Conservation (phyloP, 2,888 invertebrate genomes). For the Neoitamus cyanurus region DNA sequence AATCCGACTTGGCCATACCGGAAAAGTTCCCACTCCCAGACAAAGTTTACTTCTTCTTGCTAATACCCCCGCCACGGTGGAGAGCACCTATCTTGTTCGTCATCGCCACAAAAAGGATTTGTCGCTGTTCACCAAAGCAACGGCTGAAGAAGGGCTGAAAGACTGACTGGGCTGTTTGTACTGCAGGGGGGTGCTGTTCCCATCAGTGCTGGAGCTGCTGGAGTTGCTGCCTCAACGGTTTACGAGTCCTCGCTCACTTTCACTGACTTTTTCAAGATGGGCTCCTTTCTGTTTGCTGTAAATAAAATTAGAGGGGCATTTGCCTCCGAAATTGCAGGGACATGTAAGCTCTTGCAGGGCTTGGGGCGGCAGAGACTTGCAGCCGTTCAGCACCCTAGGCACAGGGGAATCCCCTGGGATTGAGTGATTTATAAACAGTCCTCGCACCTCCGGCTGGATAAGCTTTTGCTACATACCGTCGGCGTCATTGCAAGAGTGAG, state of each 20-base stretch:
- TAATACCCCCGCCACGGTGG: neutral
- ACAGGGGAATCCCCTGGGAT: slow-evolving; percentile 17
- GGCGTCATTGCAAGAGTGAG: neutral
- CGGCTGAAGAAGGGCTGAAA: neutral
- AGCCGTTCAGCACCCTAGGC: neutral
- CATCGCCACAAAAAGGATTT: slow-evolving; percentile 22
- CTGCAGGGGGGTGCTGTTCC: neutral
- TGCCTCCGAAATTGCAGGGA: slow-evolving; percentile 7
- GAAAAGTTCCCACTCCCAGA: neutral
- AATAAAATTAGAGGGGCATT: slow-evolving; percentile 19
- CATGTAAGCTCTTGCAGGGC: neutral
- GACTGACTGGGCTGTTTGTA: neutral
- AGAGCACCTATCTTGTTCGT: neutral
- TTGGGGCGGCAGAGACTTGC: neutral
- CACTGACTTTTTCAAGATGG: slow-evolving; percentile 9
- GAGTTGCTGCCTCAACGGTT: neutral
- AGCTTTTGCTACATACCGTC: neutral
- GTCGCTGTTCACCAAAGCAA: neutral
- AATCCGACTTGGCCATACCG: neutral
- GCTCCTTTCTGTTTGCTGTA: slow-evolving; percentile 8
- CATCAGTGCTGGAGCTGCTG: neutral
- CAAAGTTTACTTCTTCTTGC: neutral
- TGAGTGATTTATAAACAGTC: slow-evolving; percentile 41
- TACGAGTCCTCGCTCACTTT: neutral
- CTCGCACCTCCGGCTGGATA: slow-evolving; percentile 9